Percentiles rank a stretch among this genome's conserved stretches.
Evolutionary conservation across 2,888 invertebrate species (phyloP).

Genomic region (Mimas tiliae): DNA sequence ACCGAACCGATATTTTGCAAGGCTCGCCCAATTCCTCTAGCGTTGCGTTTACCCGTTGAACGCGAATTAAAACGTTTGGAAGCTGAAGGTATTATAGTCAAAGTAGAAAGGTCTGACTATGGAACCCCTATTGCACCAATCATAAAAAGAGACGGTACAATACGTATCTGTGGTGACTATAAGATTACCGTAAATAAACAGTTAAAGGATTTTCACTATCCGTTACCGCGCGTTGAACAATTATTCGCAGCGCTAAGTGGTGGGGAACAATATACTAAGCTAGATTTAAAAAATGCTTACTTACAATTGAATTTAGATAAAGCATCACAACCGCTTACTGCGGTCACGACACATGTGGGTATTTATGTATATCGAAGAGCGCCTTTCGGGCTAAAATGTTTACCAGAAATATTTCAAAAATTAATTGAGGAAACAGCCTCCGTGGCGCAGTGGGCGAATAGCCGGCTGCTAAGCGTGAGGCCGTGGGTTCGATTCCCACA

Average conservation of each 20-base stretch:
- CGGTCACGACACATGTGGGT: slow-evolving; percentile 29
- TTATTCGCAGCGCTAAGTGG: slow-evolving; percentile 36
- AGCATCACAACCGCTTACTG: slow-evolving; percentile 20
- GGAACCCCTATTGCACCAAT: slow-evolving; percentile 38
- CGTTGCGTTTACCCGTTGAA: no score
- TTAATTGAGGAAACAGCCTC: no score
- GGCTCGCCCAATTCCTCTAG: no score
- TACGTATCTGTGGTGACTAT: slow-evolving; percentile 41
- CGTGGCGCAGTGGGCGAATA: no score
- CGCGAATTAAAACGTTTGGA: no score
- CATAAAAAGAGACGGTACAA: slow-evolving; percentile 37
- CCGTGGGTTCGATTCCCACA: no score
- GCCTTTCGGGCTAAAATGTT: neutral
- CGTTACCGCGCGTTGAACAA: slow-evolving; percentile 41
- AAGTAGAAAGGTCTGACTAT: no score
- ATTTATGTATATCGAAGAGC: neutral
- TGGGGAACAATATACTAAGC: neutral
- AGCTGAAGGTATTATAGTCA: no score
- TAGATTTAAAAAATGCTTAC: neutral
- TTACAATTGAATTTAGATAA: neutral
- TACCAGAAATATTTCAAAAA: slow-evolving; percentile 28
- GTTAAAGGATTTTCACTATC: slow-evolving; percentile 38
- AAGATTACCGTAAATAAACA: slow-evolving; percentile 42
- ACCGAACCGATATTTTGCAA: no score
- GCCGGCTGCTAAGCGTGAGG: no score